phyloP scores from a whole-genome alignment of 2,113 vertebrate species.

The Thamnophis sirtalis region DNA sequence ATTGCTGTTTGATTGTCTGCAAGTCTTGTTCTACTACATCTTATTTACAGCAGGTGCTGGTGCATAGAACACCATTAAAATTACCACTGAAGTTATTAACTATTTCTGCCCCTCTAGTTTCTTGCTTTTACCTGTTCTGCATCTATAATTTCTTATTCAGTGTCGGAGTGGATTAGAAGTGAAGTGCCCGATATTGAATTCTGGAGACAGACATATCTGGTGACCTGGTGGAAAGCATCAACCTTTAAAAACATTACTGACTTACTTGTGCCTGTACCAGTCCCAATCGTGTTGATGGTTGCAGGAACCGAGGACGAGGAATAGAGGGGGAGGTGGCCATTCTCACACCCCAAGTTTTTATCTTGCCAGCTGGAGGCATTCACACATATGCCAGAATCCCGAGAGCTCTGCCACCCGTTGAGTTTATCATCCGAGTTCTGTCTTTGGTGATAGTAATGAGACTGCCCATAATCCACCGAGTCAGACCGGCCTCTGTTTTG shows the following conservation, averaged over 20 bases:
- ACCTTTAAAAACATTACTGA: background rate
- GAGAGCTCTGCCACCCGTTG: conserved; percentile 93
- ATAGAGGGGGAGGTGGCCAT: conserved; percentile 90
- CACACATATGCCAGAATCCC: conserved; percentile 87
- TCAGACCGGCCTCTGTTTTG: conserved; percentile 79
- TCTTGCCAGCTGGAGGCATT: conserved; percentile 82
- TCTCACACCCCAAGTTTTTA: conserved; percentile 86
- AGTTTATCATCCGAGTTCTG: conserved; percentile 95
- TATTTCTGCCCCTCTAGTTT: background rate
- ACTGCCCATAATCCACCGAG: conserved; percentile 85
- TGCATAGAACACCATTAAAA: background rate
- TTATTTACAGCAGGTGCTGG: too few relatives aligned
- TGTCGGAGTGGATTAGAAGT: background rate
- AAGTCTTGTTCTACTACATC: background rate
- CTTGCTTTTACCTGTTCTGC: background rate
- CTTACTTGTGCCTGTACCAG: conserved; percentile 88
- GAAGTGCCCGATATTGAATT: background rate
- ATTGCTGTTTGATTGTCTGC: background rate
- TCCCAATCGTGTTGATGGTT: conserved; percentile 95
- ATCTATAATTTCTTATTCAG: background rate
- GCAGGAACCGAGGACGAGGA: conserved; percentile 92
- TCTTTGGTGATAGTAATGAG: conserved; percentile 93
- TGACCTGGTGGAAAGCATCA: background rate
- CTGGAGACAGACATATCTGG: background rate
- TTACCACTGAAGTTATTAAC: background rate